Evolutionary conservation across 2,113 vertebrate species (phyloP).

Genomic region (Opisthocomus hoazin): DNA sequence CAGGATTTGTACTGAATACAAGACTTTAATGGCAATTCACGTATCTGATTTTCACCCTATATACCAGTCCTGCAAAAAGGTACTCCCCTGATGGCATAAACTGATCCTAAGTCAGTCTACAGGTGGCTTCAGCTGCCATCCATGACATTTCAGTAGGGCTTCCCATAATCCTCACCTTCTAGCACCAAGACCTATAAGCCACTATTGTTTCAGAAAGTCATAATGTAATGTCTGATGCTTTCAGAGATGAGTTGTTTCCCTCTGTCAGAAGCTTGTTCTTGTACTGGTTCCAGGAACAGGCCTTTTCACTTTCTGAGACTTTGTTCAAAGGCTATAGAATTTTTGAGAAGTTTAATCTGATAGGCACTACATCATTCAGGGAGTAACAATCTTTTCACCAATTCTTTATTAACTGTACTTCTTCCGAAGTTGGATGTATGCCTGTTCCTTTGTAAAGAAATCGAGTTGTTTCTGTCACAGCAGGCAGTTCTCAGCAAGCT

Average conservation of each 20-base stretch:
- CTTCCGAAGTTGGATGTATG: neutral
- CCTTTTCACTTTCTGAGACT: neutral
- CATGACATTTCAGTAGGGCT: neutral
- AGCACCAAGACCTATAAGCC: neutral
- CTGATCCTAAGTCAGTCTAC: neutral
- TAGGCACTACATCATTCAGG: neutral
- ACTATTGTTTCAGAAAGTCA: neutral
- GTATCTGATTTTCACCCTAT: neutral
- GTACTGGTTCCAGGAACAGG: neutral
- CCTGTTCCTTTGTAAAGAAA: constrained; percentile 5
- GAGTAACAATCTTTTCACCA: neutral
- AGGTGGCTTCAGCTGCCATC: neutral
- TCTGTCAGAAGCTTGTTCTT: neutral
- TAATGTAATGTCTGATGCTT: neutral
- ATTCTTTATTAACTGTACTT: constrained; percentile 14
- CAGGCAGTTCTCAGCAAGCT: constrained; percentile 18
- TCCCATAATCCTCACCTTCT: neutral
- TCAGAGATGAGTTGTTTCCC: neutral
- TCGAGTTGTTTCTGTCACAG: constrained; percentile 49
- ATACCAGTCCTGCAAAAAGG: neutral
- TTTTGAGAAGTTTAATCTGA: neutral
- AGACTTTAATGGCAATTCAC: neutral
- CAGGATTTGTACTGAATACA: neutral
- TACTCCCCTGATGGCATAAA: neutral
- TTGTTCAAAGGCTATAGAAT: neutral